These are phyloP conservation scores for Numida meleagris DNA, from an alignment of 2,113 vertebrate genomes.

Conservation along the genomic window DNA sequence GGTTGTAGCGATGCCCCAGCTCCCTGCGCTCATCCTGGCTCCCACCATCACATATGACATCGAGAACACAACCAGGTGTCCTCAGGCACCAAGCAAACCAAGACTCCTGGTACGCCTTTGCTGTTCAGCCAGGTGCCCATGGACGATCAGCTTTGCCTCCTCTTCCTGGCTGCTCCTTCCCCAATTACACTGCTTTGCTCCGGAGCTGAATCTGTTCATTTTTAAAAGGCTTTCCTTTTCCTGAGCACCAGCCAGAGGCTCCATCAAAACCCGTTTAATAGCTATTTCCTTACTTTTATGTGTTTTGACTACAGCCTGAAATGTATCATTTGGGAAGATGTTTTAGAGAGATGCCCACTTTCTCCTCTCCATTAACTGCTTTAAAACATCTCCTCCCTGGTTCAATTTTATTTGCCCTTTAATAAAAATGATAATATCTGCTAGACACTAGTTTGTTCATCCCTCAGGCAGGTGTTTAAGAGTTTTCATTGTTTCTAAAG, in stretches of 20 bases:
- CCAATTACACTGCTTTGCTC: background rate
- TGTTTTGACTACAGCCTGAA: background rate
- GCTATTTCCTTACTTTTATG: background rate
- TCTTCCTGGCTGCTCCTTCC: background rate
- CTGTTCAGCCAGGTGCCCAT: background rate
- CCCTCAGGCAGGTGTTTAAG: conserved; percentile 12
- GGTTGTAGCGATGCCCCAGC: background rate
- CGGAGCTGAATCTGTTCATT: rapidly evolving
- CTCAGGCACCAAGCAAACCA: background rate
- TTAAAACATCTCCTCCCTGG: background rate
- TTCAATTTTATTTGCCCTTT: conserved; percentile 21
- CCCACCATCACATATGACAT: rapidly evolving
- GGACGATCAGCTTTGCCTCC: background rate
- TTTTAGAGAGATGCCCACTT: background rate
- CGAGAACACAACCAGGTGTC: background rate
- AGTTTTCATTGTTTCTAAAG: background rate
- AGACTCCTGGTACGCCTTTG: background rate
- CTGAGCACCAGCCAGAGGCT: background rate
- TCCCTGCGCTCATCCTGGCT: rapidly evolving
- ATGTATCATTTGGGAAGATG: background rate
- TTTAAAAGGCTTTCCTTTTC: background rate
- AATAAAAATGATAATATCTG: background rate
- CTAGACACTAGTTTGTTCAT: background rate
- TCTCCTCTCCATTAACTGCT: background rate
- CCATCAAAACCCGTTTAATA: background rate